These are phyloP conservation scores for Mycetomoellerius zeteki DNA, from an alignment of 1,140 invertebrate genomes.

Conservation along the genomic window DNA sequence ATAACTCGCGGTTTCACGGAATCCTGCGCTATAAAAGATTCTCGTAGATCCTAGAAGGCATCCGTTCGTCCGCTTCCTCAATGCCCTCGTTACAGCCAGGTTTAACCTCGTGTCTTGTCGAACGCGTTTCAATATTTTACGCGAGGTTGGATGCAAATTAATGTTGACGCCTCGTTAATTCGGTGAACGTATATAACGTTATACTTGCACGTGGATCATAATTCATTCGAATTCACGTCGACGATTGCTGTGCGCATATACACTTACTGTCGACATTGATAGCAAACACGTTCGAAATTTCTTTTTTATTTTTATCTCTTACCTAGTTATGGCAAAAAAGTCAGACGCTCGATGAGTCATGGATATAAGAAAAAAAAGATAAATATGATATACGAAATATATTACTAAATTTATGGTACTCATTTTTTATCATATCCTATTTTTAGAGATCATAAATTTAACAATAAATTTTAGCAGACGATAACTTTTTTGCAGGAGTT, in stretches of 20 bases:
- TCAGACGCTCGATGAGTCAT: neutral
- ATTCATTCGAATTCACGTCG: slow-evolving; percentile 49
- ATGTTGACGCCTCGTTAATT: slow-evolving; percentile 66
- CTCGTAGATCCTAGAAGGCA: neutral
- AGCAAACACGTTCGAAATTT: neutral
- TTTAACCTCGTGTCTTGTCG: slow-evolving; percentile 20
- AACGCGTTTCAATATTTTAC: slow-evolving; percentile 37
- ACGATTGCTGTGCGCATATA: neutral
- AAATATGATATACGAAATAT: neutral
- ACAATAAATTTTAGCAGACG: neutral
- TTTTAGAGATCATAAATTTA: slow-evolving; percentile 14
- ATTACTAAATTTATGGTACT: neutral
- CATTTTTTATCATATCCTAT: neutral
- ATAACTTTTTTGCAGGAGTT: slow-evolving; percentile 32
- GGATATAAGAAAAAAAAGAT: neutral
- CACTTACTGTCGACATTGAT: neutral
- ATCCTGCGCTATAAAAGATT: slow-evolving; percentile 45
- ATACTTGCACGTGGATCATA: slow-evolving; percentile 45
- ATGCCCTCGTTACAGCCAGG: slow-evolving; percentile 17
- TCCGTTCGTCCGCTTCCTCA: neutral
- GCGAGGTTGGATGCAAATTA: slow-evolving; percentile 64
- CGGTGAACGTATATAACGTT: slow-evolving; percentile 48
- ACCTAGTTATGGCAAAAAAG: slow-evolving; percentile 2
- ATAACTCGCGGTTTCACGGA: slow-evolving; percentile 48
- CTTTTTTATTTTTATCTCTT: slow-evolving; percentile 34